Evolutionary conservation across 2,113 vertebrate genomes (phyloP).

Genomic region (Myxocyprinus asiaticus): DNA sequence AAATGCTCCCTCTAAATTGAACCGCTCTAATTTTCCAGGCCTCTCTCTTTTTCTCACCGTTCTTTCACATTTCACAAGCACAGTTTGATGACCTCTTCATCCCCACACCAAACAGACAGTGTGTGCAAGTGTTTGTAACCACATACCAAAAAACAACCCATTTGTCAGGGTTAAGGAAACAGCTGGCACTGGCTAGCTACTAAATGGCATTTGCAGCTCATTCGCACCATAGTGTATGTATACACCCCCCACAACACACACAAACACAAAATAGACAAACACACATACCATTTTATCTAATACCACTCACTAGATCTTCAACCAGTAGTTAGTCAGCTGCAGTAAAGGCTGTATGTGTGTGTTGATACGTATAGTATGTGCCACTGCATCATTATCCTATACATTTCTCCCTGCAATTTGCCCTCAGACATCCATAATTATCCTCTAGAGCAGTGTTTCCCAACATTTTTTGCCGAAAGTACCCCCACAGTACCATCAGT

Average conservation of each 20-base stretch:
- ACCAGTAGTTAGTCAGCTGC: neutral
- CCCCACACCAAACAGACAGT: conserved; percentile 21
- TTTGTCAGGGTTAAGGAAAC: conserved; percentile 12
- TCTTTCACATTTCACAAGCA: conserved; percentile 25
- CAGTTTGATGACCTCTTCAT: conserved; percentile 25
- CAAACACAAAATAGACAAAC: neutral
- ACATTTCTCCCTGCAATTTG: no score
- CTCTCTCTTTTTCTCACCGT: neutral
- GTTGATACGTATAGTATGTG: no score
- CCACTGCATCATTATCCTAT: no score
- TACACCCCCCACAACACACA: neutral
- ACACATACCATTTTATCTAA: conserved; percentile 1
- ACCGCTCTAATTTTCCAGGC: neutral
- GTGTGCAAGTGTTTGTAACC: conserved; percentile 21
- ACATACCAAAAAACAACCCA: conserved; percentile 1
- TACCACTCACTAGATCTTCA: neutral
- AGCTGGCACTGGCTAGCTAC: conserved; percentile 22
- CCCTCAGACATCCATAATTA: no score
- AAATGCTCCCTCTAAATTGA: neutral
- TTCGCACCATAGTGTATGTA: conserved; percentile 44
- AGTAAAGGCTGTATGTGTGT: neutral
- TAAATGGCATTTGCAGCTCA: conserved; percentile 43
- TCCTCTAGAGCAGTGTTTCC: no score
- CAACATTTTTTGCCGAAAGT: no score
- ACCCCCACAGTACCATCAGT: no score